Conservation (phyloP, 2,797 vertebrate genomes). For the Saguinus oedipus region DNA sequence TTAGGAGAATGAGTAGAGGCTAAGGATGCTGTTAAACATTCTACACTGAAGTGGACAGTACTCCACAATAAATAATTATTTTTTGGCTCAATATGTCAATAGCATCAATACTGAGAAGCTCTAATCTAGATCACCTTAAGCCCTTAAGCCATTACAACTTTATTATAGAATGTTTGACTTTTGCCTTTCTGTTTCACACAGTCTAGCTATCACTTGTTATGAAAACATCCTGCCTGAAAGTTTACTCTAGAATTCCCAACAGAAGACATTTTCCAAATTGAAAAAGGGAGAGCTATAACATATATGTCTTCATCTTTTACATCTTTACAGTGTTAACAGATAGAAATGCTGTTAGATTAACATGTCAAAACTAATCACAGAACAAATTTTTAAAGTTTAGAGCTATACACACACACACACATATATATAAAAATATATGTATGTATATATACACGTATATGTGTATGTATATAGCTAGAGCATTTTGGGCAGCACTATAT, state of each 20-base stretch:
- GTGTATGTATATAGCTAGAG: no score
- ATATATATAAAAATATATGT: no score
- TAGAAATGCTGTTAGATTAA: background rate
- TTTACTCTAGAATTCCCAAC: conserved; percentile 41
- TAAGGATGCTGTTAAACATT: background rate
- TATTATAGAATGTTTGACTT: background rate
- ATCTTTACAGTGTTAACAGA: background rate
- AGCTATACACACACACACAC: no score
- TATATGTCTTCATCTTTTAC: background rate
- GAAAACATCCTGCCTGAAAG: conserved; percentile 39
- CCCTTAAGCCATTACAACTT: background rate
- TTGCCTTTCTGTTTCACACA: conserved; percentile 30
- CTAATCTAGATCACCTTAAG: background rate
- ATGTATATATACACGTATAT: no score
- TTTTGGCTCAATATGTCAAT: conserved; percentile 17
- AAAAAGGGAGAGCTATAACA: background rate
- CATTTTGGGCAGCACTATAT: no score
- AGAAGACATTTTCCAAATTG: background rate
- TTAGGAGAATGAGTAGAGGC: background rate
- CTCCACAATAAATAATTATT: background rate
- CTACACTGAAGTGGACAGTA: background rate
- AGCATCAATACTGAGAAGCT: background rate
- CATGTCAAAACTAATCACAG: background rate
- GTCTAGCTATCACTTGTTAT: conserved; percentile 16
- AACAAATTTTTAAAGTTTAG: background rate